These are phyloP conservation scores for Elysia chlorotica DNA, from an alignment of 1,140 invertebrate species.

Conservation along the genomic window DNA sequence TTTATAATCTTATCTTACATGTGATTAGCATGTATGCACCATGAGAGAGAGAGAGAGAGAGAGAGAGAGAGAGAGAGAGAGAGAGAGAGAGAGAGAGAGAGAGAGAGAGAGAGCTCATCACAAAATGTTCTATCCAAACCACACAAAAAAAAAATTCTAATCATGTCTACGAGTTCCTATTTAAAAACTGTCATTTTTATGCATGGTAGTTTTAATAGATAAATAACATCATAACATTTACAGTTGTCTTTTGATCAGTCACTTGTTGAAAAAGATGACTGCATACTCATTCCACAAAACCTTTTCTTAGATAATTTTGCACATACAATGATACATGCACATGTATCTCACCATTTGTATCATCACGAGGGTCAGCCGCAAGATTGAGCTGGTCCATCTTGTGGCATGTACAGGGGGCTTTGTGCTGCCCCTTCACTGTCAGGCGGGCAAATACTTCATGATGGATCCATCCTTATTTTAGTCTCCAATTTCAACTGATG, in stretches of 20 bases:
- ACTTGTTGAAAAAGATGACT: not conserved
- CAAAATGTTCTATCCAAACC: no score
- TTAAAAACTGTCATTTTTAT: not conserved
- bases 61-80: no score
- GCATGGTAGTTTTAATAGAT: not conserved
- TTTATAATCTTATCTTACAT: no score
- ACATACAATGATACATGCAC: not conserved
- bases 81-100: no score
- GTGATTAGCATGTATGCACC: no score
- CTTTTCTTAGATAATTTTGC: not conserved
- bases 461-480: not conserved
- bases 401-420: slow-evolving; percentile 3
- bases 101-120: no score
- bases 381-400: slow-evolving; percentile 14
- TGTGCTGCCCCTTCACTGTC: slow-evolving; percentile 12
- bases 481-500: not conserved
- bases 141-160: no score
- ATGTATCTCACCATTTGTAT: not conserved
- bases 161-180: no score
- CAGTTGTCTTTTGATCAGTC: not conserved
- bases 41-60: no score
- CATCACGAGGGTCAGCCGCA: not conserved
- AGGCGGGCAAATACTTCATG: not conserved
- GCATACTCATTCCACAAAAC: not conserved
- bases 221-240: not conserved